Evolutionary conservation across 2,113 vertebrate genomes (phyloP).

Genomic region (Lycaon pictus): DNA sequence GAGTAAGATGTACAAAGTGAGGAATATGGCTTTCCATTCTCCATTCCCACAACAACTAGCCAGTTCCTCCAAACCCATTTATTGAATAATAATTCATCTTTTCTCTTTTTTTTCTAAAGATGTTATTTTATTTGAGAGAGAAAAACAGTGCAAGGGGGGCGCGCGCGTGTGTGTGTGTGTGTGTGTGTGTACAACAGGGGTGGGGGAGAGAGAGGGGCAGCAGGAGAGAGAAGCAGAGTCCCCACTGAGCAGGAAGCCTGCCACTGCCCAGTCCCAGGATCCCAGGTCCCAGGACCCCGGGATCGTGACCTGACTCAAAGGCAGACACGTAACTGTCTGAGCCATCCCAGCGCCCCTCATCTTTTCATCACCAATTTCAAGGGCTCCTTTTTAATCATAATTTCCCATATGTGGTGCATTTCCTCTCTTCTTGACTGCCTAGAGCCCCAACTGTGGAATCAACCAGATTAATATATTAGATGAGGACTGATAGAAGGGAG

Average conservation of each 20-base stretch:
- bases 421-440: neutral
- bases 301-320: neutral
- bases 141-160: neutral
- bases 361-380: slow-evolving; percentile 9
- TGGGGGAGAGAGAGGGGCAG: neutral
- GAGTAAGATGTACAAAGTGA: neutral
- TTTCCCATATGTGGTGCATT: neutral
- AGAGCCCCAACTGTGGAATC: neutral
- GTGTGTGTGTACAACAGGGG: too few relatives aligned
- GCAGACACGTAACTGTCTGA: neutral
- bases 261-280: neutral
- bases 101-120: neutral
- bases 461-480: neutral
- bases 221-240: neutral
- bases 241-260: neutral
- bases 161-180: too few relatives aligned
- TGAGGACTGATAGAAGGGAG: neutral
- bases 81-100: slow-evolving; percentile 38
- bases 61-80: slow-evolving; percentile 32
- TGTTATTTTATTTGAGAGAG: neutral
- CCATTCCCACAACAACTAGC: neutral
- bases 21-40: neutral
- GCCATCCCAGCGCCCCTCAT: neutral
- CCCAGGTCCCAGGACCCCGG: neutral
- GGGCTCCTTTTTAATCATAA: neutral